Conservation (phyloP, 2,888 invertebrate species). For the Watsonalla binaria region DNA sequence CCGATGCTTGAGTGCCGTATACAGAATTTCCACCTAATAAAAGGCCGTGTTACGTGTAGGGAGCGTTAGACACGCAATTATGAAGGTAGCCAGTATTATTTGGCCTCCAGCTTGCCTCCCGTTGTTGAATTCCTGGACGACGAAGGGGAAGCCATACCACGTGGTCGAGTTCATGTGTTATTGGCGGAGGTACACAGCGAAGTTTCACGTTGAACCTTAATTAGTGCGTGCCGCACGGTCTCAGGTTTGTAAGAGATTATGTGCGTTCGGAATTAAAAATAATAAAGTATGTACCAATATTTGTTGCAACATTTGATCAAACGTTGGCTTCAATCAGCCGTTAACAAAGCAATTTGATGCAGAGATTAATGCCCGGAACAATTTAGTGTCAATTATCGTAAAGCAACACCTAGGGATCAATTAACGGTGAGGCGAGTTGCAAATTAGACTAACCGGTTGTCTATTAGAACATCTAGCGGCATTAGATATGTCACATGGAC, state of each 20-base stretch:
- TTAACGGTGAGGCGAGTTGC: conserved; percentile 72
- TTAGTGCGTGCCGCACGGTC: conserved; percentile 74
- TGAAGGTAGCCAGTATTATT: conserved; percentile 49
- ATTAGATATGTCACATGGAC: conserved; percentile 53
- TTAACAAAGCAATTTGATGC: conserved; percentile 64
- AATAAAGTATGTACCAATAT: conserved; percentile 8
- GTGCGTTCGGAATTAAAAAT: conserved; percentile 40
- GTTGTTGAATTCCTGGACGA: conserved; percentile 34
- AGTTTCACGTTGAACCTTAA: conserved; percentile 77
- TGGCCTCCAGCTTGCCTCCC: conserved; percentile 48
- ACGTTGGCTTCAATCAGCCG: conserved; percentile 40
- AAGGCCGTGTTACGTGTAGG: conserved; percentile 73
- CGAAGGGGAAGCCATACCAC: conserved; percentile 47
- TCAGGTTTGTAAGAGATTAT: conserved; percentile 56
- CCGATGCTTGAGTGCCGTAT: conserved; percentile 56
- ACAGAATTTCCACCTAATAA: conserved; percentile 78
- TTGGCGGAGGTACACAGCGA: conserved; percentile 52
- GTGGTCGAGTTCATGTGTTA: conserved; percentile 49
- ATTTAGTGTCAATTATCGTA: conserved; percentile 76
- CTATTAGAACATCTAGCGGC: conserved; percentile 40
- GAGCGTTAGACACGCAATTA: conserved; percentile 75
- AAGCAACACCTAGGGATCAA: conserved; percentile 65
- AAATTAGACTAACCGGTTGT: conserved; percentile 67
- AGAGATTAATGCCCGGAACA: conserved; percentile 70
- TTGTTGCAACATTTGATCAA: conserved; percentile 17